Percentiles rank a stretch among this genome's conserved stretches.
Conservation (phyloP, 2,797 vertebrate species). For the Spinibarbus caldwelli region DNA sequence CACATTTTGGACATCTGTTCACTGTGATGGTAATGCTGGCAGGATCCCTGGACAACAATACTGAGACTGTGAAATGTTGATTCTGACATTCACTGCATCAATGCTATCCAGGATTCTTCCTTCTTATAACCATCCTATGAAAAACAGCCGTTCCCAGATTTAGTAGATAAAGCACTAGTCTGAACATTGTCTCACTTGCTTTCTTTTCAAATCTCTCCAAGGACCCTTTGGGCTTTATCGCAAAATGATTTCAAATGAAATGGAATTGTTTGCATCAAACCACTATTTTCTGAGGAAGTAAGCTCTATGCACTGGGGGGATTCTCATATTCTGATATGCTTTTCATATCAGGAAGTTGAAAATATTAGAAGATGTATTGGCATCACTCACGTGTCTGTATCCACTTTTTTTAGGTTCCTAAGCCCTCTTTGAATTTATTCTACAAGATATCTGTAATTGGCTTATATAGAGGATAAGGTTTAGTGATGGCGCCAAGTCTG, state of each 20-base stretch:
- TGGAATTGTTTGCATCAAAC: slow-evolving; percentile 5
- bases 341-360: slow-evolving; percentile 3
- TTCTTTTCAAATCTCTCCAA: slow-evolving; percentile 10
- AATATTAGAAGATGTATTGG: background rate
- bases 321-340: background rate
- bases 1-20: background rate
- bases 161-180: background rate
- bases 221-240: slow-evolving; percentile 20
- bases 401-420: background rate
- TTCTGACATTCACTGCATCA: slow-evolving; percentile 55
- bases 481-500: slow-evolving; percentile 1
- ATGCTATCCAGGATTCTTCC: slow-evolving; percentile 16
- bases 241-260: slow-evolving; percentile 9
- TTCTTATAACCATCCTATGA: slow-evolving; percentile 8
- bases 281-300: background rate
- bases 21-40: background rate
- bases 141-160: slow-evolving; percentile 16
- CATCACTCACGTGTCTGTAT: background rate
- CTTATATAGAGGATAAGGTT: slow-evolving; percentile 28
- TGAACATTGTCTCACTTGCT: background rate
- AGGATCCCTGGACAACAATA: background rate
- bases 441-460: slow-evolving; percentile 24
- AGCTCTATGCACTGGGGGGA: background rate
- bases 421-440: background rate
- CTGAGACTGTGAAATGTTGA: slow-evolving; percentile 68